Evolutionary conservation across 2,113 vertebrate genomes (phyloP).

Genomic region (Stomatorhinus ivindoensis): DNA sequence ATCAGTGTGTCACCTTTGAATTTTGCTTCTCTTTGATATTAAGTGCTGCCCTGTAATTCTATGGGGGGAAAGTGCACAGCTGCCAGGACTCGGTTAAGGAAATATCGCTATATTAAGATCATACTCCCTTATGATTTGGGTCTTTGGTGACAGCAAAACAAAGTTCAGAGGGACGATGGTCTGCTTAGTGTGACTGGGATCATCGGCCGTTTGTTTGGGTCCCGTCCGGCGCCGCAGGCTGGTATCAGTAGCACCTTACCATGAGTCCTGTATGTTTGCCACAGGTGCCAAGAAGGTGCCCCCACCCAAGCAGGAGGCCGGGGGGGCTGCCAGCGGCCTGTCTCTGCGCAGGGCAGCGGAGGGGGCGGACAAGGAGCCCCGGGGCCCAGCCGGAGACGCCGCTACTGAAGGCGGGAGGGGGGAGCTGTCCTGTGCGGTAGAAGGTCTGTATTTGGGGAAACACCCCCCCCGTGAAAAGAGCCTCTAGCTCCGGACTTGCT

Average conservation of each 20-base stretch:
- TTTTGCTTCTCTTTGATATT: neutral
- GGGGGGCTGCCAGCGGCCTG: constrained; percentile 56
- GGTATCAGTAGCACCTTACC: neutral
- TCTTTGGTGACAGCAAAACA: neutral
- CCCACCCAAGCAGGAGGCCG: constrained; percentile 65
- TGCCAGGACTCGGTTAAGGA: neutral
- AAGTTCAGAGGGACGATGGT: neutral
- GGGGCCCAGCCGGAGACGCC: constrained; percentile 38
- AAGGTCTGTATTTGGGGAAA: constrained; percentile 31
- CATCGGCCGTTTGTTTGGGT: neutral
- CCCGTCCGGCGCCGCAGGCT: neutral
- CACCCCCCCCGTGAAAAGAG: neutral
- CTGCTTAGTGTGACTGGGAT: neutral
- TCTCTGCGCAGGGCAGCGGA: constrained; percentile 71
- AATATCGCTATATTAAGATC: neutral
- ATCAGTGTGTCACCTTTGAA: neutral
- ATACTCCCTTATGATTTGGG: neutral
- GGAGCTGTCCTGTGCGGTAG: constrained; percentile 32
- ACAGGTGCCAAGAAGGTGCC: constrained; percentile 73
- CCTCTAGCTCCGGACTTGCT: neutral
- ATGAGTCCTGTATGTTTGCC: neutral
- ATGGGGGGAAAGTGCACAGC: neutral
- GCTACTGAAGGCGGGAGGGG: constrained; percentile 36
- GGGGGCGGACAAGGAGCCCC: constrained; percentile 58
- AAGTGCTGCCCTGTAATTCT: neutral